Conservation (phyloP, 1,140 invertebrate genomes). For the Aethina tumida region DNA sequence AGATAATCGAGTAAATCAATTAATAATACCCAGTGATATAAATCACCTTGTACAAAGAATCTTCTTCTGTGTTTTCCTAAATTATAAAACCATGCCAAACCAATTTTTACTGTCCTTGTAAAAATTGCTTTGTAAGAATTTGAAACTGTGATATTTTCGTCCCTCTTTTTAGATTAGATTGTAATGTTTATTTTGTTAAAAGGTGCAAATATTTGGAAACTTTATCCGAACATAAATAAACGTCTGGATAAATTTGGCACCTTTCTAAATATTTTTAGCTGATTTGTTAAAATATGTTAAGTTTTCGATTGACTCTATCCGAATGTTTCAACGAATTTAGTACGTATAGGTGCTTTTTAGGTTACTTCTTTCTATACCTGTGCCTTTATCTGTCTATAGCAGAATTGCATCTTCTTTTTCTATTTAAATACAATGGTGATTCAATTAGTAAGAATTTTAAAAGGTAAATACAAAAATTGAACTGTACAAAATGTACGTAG, state of each 20-base stretch:
- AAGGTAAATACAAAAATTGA: too few relatives aligned
- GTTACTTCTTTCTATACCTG: conserved; percentile 29
- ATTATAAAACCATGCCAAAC: too few relatives aligned
- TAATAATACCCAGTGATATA: background rate
- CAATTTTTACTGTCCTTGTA: too few relatives aligned
- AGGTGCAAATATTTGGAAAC: background rate
- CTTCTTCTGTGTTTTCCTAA: conserved; percentile 1
- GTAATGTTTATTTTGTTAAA: conserved; percentile 4
- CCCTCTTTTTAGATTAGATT: conserved; percentile 13
- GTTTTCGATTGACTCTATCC: background rate
- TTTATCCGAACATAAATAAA: background rate
- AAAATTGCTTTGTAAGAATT: too few relatives aligned
- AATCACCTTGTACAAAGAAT: conserved; percentile 5
- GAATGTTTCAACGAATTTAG: conserved; percentile 13
- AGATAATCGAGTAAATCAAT: conserved; percentile 4
- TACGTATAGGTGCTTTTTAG: conserved; percentile 6
- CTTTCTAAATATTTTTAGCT: conserved; percentile 4
- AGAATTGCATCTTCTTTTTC: conserved; percentile 27
- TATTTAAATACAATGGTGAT: too few relatives aligned
- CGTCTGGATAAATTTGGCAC: background rate
- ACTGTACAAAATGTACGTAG: too few relatives aligned
- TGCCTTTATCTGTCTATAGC: conserved; percentile 34
- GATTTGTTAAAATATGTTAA: background rate
- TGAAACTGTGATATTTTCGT: conserved; percentile 34
- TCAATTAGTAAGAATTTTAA: too few relatives aligned